Evolutionary conservation across 2,888 invertebrate genomes (phyloP).

Genomic region (Itoplectis maculator): DNA sequence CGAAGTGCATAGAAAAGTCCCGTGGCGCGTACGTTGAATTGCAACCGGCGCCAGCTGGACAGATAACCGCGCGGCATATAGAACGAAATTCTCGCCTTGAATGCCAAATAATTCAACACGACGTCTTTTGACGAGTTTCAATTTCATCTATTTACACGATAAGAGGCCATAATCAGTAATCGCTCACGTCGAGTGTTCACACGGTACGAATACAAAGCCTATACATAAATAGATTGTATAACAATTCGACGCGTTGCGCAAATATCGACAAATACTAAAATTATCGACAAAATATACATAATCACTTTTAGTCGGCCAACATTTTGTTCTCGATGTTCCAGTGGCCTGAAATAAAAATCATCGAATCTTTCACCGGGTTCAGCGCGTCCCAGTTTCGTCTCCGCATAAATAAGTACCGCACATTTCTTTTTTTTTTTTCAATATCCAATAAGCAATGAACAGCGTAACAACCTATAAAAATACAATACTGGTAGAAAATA

Average conservation of each 20-base stretch:
- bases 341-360: background rate
- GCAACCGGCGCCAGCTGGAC: background rate
- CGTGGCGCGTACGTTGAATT: slow-evolving; percentile 1
- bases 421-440: background rate
- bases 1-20: slow-evolving; percentile 6
- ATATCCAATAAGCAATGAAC: background rate
- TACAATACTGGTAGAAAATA: slow-evolving; percentile 8
- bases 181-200: background rate
- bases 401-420: background rate
- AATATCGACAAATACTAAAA: slow-evolving; percentile 1
- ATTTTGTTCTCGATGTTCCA: background rate
- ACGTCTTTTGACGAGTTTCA: slow-evolving; percentile 13
- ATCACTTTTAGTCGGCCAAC: background rate
- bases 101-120: background rate
- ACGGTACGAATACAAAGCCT: slow-evolving; percentile 19
- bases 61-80: background rate
- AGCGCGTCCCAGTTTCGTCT: background rate
- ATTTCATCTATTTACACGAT: slow-evolving; percentile 39
- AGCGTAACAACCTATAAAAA: slow-evolving; percentile 3
- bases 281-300: background rate
- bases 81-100: slow-evolving; percentile 20
- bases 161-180: slow-evolving; percentile 11
- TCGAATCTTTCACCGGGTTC: too few species aligned
- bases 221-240: slow-evolving; percentile 19
- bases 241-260: slow-evolving; percentile 3